Conservation (phyloP, 2,888 invertebrate species). For the Volucella inflata region DNA sequence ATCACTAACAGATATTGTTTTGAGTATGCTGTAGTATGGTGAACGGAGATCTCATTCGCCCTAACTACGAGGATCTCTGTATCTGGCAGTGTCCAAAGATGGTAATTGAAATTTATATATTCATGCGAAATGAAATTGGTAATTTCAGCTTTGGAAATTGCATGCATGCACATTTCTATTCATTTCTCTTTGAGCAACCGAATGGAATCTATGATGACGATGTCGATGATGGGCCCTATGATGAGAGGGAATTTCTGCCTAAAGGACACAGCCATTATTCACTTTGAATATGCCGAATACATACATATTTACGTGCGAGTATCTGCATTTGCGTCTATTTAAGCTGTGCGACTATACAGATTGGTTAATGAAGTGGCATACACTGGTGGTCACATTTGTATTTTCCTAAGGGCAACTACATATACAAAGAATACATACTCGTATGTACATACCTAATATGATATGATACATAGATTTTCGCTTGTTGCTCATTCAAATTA, state of each 20-base stretch:
- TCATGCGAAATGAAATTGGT: constrained; percentile 82
- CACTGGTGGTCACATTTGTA: background rate
- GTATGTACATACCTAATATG: no score
- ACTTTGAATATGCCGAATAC: constrained; percentile 26
- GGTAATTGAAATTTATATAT: constrained; percentile 77
- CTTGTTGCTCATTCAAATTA: no score
- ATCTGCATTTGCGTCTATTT: background rate
- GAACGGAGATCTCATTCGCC: constrained; percentile 48
- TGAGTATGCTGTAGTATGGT: background rate
- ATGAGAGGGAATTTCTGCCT: constrained; percentile 60
- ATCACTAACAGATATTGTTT: constrained; percentile 59
- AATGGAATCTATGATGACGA: constrained; percentile 67
- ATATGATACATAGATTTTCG: no score
- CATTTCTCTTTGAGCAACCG: constrained; percentile 70
- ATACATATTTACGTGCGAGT: background rate
- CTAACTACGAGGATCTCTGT: constrained; percentile 57
- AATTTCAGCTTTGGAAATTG: constrained; percentile 78
- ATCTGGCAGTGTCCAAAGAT: constrained; percentile 70
- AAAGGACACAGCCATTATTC: constrained; percentile 64
- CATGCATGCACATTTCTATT: constrained; percentile 73
- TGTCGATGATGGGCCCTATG: constrained; percentile 41
- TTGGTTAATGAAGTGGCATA: background rate
- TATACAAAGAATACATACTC: no score
- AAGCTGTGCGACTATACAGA: background rate
- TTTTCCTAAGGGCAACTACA: no score